Base-by-base conservation (phyloP, 2,113 vertebrate genomes). In the Nematolebias whitei region DNA sequence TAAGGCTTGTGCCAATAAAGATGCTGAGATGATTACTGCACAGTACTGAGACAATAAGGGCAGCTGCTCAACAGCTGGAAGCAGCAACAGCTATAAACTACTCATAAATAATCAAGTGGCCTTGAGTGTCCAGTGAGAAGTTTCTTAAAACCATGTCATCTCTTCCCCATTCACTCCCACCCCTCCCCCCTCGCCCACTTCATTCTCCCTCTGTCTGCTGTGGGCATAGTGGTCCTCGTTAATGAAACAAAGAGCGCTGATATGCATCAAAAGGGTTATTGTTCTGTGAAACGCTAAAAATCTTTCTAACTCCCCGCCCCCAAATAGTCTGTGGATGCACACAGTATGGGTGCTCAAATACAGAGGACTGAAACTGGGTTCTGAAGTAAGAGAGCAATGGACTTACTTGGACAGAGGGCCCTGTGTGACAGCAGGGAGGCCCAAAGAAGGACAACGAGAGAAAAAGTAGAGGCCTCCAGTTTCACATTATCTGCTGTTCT, bases 261-360 rank as follows among this genome's bases (percentile, higher is more conserved):
- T 82, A 80, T 67, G 79, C 82, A 85, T 90, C 90, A 91, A 91
- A 89, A 87, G 84, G 71, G 71, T 40, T 43, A 88, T 91, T 91
- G 90, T 91, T 86, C 66, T 12, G 55, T 41, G 16, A 71, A 83
- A 87, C 85, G 85, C 75, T 79, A 76, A 82, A 88, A 87, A n/a
- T 86, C 79, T 73, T 76, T 50, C 76, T 71, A 57, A 80, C 52
- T 80, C 74, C 60, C 71, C 50, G 29, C 55, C 58, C 67, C 12
- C 29, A 19, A 6, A 12, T 70, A 49, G 23, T 65, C 69, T 69
- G 67, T 63, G 59, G 65, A 63, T 68, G 59, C 66, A 52, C 74
- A 39, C 59, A 64, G 59, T 67, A 53, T 56, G 59, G 48, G 60
- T 52, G 39, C 71, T 69, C 76, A 78, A 48, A 82, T 39, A 82